phyloP scores from a whole-genome alignment of 2,797 vertebrate species.

The Falco novaeseelandiae region DNA sequence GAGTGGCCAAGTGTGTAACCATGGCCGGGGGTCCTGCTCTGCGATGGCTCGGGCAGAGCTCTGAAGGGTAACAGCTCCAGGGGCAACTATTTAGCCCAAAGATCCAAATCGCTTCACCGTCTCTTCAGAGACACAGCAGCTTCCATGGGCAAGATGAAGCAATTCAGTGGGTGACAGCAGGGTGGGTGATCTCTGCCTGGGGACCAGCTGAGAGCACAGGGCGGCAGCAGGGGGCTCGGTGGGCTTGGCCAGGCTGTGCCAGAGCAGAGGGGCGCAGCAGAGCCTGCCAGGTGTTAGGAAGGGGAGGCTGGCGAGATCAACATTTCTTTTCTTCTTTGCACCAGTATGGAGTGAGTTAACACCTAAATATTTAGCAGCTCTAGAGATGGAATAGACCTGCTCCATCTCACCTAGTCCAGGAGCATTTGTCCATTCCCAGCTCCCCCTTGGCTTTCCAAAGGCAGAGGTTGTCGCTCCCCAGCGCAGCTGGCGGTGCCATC shows the following conservation, averaged over 20 bases:
- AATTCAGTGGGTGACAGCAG: background rate
- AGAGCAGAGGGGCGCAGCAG: background rate
- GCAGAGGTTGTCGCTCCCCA: background rate
- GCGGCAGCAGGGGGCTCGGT: rapidly evolving
- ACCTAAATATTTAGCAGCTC: background rate
- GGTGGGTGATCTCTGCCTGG: background rate
- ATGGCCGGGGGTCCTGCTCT: background rate
- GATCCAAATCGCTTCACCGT: background rate
- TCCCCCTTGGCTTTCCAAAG: background rate
- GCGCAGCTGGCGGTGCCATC: background rate
- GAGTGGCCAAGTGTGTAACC: background rate
- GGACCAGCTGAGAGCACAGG: background rate
- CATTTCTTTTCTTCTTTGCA: background rate
- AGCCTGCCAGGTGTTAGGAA: background rate
- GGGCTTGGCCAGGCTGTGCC: background rate
- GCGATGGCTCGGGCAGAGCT: background rate
- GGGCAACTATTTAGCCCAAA: background rate
- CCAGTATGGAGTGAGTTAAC: background rate
- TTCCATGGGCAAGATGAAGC: background rate
- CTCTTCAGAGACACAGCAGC: background rate
- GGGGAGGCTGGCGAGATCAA: background rate
- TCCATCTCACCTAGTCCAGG: background rate
- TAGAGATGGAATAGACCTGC: background rate
- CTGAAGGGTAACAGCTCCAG: background rate
- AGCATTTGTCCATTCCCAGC: background rate